phyloP scores from a whole-genome alignment of 2,113 vertebrate genomes.

The Heteronetta atricapilla region DNA sequence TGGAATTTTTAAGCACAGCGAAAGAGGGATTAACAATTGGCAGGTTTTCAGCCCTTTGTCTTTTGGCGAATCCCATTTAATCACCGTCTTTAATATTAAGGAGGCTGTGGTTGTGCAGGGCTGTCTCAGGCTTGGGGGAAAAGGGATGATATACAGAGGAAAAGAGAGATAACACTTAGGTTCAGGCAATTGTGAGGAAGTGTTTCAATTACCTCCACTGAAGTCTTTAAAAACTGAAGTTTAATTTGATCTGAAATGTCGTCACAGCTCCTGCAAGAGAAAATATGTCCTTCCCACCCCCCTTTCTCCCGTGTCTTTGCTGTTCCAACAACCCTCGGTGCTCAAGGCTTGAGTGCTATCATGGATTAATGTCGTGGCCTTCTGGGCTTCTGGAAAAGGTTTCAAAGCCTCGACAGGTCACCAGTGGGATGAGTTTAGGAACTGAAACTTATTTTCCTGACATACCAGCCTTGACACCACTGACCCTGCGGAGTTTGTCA shows the following conservation, averaged over 20 bases:
- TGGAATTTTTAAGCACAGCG: constrained; percentile 76
- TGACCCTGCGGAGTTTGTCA: constrained; percentile 28
- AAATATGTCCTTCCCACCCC: constrained; percentile 30
- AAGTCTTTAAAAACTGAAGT: constrained; percentile 69
- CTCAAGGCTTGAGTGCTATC: constrained; percentile 36
- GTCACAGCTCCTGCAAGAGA: constrained; percentile 25
- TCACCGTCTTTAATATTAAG: constrained; percentile 76
- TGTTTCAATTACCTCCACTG: constrained; percentile 67
- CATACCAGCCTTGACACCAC: constrained; percentile 4
- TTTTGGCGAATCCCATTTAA: constrained; percentile 77
- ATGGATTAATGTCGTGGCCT: constrained; percentile 47
- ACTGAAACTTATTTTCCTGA: constrained; percentile 60
- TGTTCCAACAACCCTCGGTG: background rate
- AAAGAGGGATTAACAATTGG: constrained; percentile 75
- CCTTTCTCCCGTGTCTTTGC: background rate
- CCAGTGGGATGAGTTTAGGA: constrained; percentile 54
- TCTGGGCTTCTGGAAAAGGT: constrained; percentile 30
- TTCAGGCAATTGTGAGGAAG: constrained; percentile 70
- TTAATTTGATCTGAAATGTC: constrained; percentile 70
- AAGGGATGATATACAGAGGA: constrained; percentile 65
- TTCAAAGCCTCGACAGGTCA: constrained; percentile 31
- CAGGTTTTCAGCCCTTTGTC: constrained; percentile 72
- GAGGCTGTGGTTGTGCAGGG: constrained; percentile 43
- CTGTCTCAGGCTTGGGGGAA: constrained; percentile 31
- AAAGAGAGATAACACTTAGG: constrained; percentile 66